Conservation (phyloP, 2,888 invertebrate genomes). For the Ethmia dodecea region DNA sequence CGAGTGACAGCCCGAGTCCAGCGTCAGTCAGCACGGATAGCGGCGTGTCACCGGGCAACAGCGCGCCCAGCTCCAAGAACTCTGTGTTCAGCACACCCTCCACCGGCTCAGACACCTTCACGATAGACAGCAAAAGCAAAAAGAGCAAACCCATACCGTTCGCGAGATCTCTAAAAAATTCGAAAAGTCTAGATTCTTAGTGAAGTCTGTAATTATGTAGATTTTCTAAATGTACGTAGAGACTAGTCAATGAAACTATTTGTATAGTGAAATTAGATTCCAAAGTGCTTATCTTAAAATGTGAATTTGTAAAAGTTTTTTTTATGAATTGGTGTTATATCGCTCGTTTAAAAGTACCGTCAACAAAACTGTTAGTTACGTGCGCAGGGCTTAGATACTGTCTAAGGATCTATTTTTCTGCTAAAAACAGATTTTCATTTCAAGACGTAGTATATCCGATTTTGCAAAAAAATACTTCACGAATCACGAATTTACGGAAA, state of each 20-base stretch:
- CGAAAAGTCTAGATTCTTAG: slow-evolving; percentile 72
- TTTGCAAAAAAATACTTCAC: too few relatives aligned
- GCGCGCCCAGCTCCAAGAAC: slow-evolving; percentile 57
- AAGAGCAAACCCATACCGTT: slow-evolving; percentile 50
- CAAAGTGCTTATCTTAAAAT: slow-evolving; percentile 63
- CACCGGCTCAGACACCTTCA: slow-evolving; percentile 37
- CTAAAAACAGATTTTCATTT: too few relatives aligned
- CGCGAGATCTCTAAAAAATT: slow-evolving; percentile 62
- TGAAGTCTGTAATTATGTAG: slow-evolving; percentile 72
- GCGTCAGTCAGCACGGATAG: slow-evolving; percentile 67
- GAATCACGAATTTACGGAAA: too few relatives aligned
- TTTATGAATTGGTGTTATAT: slow-evolving; percentile 52
- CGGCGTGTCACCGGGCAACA: slow-evolving; percentile 65
- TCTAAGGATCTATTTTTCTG: too few relatives aligned
- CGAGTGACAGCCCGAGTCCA: slow-evolving; percentile 63
- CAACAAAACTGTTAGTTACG: too few relatives aligned
- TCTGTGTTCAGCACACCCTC: slow-evolving; percentile 50
- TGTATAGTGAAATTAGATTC: slow-evolving; percentile 62
- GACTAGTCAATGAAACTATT: slow-evolving; percentile 42
- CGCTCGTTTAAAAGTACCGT: slow-evolving; percentile 39
- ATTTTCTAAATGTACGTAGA: slow-evolving; percentile 74
- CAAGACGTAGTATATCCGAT: too few relatives aligned
- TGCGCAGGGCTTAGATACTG: too few relatives aligned
- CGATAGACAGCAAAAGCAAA: slow-evolving; percentile 50
- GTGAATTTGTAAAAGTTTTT: slow-evolving; percentile 42